Evolutionary conservation across 2,113 vertebrate species (phyloP).

Genomic region (Malurus alboscapulatus): DNA sequence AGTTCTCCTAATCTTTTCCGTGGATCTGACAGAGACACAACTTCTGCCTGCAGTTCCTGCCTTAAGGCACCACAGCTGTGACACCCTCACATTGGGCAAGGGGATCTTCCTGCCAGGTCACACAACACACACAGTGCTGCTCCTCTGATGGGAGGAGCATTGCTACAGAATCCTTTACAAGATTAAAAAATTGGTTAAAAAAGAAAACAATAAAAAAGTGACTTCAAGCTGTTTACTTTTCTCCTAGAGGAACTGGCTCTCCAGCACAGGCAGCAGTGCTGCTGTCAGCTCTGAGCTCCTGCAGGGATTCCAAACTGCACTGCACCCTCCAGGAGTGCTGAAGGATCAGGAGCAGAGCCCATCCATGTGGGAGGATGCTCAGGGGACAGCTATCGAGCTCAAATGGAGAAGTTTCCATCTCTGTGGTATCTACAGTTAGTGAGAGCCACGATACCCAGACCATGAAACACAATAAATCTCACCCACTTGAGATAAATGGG

Average conservation of each 20-base stretch:
- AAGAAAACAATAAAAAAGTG: not conserved
- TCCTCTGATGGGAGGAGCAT: not conserved
- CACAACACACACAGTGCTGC: not conserved
- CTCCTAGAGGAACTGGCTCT: not conserved
- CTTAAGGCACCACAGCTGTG: not conserved
- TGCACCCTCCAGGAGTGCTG: not conserved
- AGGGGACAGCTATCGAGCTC: not conserved
- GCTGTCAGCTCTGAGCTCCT: not conserved
- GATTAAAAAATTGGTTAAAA: not conserved
- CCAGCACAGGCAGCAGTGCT: not conserved
- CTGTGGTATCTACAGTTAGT: conserved; percentile 58
- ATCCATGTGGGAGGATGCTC: not conserved
- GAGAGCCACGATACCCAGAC: conserved; percentile 80
- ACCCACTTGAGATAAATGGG: conserved; percentile 9
- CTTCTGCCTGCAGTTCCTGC: not conserved
- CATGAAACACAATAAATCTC: conserved; percentile 48
- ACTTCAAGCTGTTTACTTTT: not conserved
- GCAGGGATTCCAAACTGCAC: not conserved
- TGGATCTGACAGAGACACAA: not conserved
- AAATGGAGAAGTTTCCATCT: not conserved
- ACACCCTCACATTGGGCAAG: not conserved
- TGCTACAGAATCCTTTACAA: not conserved
- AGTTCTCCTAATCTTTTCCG: not conserved
- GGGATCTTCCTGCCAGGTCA: not conserved
- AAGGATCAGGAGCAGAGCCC: not conserved